Conservation (phyloP, 2,113 vertebrate genomes). For the Hypocryptadius cinnamomeus region DNA sequence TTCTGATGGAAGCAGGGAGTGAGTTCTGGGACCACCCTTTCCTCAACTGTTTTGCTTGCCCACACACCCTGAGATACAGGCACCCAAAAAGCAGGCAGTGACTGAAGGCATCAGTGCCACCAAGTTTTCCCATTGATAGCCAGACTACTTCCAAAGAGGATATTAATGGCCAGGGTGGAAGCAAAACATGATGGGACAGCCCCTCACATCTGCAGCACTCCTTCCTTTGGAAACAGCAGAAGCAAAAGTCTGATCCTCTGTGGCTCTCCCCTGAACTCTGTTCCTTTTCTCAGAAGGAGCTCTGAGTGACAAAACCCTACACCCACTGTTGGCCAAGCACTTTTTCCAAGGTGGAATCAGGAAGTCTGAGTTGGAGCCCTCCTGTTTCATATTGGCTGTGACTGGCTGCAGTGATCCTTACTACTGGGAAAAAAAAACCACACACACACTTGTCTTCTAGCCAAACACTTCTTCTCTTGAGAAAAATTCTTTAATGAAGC, state of each 20-base stretch:
- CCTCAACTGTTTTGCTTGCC: not conserved
- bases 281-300: not conserved
- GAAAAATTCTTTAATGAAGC: not conserved
- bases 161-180: not conserved
- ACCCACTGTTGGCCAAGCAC: rapidly evolving
- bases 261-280: not conserved
- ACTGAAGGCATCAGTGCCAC: not conserved
- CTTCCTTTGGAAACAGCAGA: not conserved
- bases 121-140: not conserved
- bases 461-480: not conserved
- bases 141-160: not conserved
- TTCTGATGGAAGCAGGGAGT: not conserved
- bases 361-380: not conserved
- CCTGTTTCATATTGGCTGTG: rapidly evolving
- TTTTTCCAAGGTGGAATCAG: not conserved
- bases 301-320: not conserved
- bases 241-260: not conserved
- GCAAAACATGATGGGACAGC: not conserved
- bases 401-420: not conserved
- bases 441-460: not conserved
- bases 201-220: not conserved
- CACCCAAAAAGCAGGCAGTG: not conserved
- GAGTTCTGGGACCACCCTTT: not conserved
- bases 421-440: not conserved
- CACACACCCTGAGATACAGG: not conserved